Conservation (phyloP, 2,113 vertebrate species). For the Nymphicus hollandicus region DNA sequence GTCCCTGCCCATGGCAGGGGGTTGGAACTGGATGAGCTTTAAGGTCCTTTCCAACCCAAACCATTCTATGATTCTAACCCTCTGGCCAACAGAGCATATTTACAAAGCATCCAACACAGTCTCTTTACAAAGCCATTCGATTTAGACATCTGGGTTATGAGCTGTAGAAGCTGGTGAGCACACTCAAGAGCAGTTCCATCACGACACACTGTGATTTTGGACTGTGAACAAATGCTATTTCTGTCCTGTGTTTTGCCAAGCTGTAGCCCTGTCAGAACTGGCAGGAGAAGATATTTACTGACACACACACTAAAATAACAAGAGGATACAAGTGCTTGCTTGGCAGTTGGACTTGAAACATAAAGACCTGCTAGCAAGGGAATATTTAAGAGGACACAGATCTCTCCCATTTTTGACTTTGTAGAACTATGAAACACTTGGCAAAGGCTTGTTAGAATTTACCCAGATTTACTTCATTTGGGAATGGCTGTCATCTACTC, state of each 20-base stretch:
- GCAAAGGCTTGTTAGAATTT: slow-evolving; percentile 5
- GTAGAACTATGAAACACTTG: not conserved
- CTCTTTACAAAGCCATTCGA: not conserved
- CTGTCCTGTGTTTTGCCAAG: not conserved
- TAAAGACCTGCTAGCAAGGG: not conserved
- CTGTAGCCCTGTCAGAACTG: slow-evolving; percentile 1
- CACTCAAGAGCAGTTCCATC: not conserved
- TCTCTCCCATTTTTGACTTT: not conserved
- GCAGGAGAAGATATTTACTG: slow-evolving; percentile 36
- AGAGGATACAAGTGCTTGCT: slow-evolving; percentile 34
- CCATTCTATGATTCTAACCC: not conserved
- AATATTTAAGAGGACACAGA: not conserved
- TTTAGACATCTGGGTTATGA: not conserved
- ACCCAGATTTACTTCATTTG: slow-evolving; percentile 6
- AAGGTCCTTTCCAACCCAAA: not conserved
- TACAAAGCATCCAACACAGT: not conserved
- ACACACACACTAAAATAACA: slow-evolving; percentile 1
- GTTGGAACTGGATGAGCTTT: not conserved
- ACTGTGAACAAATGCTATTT: not conserved
- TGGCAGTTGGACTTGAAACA: not conserved
- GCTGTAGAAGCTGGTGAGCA: not conserved
- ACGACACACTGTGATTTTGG: not conserved
- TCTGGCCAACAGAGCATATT: not conserved
- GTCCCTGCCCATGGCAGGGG: not conserved
- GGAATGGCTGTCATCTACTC: not conserved